Base-by-base conservation (phyloP, 1,140 invertebrate genomes). In the Atta texana region DNA sequence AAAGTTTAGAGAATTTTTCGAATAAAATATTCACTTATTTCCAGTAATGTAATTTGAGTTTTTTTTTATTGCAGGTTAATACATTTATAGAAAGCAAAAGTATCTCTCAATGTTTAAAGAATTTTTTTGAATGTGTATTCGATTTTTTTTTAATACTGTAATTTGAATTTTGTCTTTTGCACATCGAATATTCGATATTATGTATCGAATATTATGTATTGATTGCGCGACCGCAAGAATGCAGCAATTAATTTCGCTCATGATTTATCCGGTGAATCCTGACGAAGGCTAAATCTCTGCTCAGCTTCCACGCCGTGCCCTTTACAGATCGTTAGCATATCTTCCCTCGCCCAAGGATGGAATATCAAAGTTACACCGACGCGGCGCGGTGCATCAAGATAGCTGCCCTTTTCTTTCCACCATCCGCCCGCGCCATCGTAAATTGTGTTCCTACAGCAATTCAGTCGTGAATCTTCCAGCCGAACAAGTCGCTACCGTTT, bases 361-460 rank as follows among this genome's bases (percentile, higher is more conserved):
- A 88, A 90, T 89, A 90, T 89, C 80, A 87, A 88, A 74, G 71
- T 74, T 75, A 59, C 68, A 69, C 59, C 34, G 18, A 18, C 59
- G 21, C 69, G 55, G 63, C 63, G n/a, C 77, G 49, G 39, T 8
- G 71, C 63, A 31, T 28, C 77, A 49, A 86, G 88, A 89, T 86
- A 89, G 87, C 71, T 72, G n/a, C 39, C 80, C 88, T 68, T 86
- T 86, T 66, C 74, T 82, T 39, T 80, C 55, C 21, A n/a, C 63
- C 49, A 63, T 57, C 51, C 59, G 39, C 72, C 44, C 21, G 59
- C 72, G 28, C 59, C 63, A 66, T 51, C 51, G 80, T 90, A 85
- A 89, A 89, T 90, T 90, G 78, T 90, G 89, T 87, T 87, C 88
- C 61, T 87, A 90, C 88, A 86, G 80, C 87, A 87, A 90, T 89